phyloP scores from a whole-genome alignment of 2,888 invertebrate species.

The Lycia hirtaria region DNA sequence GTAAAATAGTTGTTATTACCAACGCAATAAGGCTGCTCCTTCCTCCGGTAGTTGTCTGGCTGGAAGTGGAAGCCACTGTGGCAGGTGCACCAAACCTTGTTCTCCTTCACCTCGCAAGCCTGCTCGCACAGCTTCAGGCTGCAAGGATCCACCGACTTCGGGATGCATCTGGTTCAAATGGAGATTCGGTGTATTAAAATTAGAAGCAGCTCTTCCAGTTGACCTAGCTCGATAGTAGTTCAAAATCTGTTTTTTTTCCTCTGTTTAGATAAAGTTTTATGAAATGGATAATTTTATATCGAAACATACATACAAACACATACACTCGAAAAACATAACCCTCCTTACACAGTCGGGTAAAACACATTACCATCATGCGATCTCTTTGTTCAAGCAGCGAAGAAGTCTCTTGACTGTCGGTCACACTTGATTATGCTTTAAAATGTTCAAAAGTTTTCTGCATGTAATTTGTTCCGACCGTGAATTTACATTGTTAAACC shows the following conservation, averaged over 20 bases:
- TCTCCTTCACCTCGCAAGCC: conserved; percentile 86
- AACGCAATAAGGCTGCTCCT: conserved; percentile 86
- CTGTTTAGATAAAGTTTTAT: too few relatives aligned
- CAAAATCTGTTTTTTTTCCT: too few relatives aligned
- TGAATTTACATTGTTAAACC: conserved; percentile 1
- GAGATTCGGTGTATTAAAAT: too few relatives aligned
- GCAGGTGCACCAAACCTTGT: conserved; percentile 88
- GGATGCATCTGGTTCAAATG: conserved; percentile 80
- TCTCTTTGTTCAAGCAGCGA: neutral
- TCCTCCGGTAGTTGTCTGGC: conserved; percentile 83
- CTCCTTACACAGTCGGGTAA: too few relatives aligned
- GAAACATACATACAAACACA: too few relatives aligned
- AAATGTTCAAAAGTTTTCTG: neutral
- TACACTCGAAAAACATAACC: too few relatives aligned
- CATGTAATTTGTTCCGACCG: neutral
- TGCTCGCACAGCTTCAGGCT: conserved; percentile 88
- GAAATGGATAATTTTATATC: too few relatives aligned
- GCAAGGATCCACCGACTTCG: conserved; percentile 87
- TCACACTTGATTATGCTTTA: neutral
- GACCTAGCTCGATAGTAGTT: too few relatives aligned
- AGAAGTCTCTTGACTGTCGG: neutral
- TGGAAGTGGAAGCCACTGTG: conserved; percentile 87
- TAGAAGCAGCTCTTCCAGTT: too few relatives aligned
- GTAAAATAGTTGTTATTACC: conserved; percentile 62
- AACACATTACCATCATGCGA: too few relatives aligned